Evolutionary conservation across 2,888 invertebrate genomes (phyloP).

Genomic region (Camptogramma bilineatum): DNA sequence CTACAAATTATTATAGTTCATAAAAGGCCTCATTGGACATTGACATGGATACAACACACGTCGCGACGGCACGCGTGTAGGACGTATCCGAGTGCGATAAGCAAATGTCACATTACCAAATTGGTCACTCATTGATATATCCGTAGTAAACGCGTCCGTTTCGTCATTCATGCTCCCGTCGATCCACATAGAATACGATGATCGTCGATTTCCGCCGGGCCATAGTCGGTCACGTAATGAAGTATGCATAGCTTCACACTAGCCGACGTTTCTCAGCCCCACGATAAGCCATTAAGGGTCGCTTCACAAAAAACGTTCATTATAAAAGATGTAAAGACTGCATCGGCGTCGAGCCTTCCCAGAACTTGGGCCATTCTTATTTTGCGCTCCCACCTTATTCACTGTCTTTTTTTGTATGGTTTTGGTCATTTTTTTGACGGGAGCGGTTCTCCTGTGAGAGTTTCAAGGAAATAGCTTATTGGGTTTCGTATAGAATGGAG

Average conservation of each 20-base stretch:
- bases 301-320: constrained; percentile 79
- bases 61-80: constrained; percentile 54
- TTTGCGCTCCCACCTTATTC: constrained; percentile 84
- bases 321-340: constrained; percentile 82
- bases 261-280: constrained; percentile 68
- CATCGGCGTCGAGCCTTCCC: constrained; percentile 82
- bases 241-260: constrained; percentile 53
- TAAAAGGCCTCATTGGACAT: constrained; percentile 51
- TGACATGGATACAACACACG: constrained; percentile 54
- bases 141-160: constrained; percentile 54
- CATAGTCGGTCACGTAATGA: constrained; percentile 40
- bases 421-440: constrained; percentile 77
- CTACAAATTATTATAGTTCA: constrained; percentile 48
- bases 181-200: constrained; percentile 53
- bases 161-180: constrained; percentile 61
- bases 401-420: constrained; percentile 72
- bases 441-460: constrained; percentile 79
- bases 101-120: constrained; percentile 63
- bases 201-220: constrained; percentile 56
- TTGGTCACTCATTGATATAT: constrained; percentile 63
- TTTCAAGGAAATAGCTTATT: constrained; percentile 84
- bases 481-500: constrained; percentile 78
- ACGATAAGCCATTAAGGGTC: constrained; percentile 79
- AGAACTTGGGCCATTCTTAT: constrained; percentile 83
- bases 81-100: constrained; percentile 59